A percentile compares a stretch with the other conserved stretches of the same genome.
These are phyloP conservation scores for Acropternis orthonyx DNA, from an alignment of 2,797 vertebrate genomes.

Conservation along the genomic window DNA sequence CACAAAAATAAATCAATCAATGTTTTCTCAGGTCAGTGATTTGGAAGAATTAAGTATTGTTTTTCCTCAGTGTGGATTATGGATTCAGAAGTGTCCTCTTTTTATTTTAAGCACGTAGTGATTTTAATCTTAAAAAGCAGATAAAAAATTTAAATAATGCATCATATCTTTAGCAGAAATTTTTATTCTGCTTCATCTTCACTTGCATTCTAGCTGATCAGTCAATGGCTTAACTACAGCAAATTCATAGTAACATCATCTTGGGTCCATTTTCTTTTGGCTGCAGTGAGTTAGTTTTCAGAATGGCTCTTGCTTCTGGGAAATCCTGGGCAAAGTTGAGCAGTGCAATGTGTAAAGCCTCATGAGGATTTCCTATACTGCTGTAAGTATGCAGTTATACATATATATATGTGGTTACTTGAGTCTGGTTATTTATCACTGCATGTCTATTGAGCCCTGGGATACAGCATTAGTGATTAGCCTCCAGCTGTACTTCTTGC, in stretches of 20 bases:
- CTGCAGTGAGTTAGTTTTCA: background rate
- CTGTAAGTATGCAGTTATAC: background rate
- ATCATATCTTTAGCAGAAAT: background rate
- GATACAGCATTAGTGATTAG: background rate
- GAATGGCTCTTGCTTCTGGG: background rate
- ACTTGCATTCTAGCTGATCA: background rate
- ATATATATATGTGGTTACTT: background rate
- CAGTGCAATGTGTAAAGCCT: background rate
- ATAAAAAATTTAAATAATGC: conserved; percentile 15
- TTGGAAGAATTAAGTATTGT: background rate
- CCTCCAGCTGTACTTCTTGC: background rate
- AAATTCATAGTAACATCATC: background rate
- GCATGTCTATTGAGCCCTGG: background rate
- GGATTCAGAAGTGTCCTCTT: background rate
- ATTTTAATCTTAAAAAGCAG: background rate
- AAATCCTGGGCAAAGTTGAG: background rate
- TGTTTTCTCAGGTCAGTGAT: background rate
- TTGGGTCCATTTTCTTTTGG: background rate
- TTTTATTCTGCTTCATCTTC: conserved; percentile 30
- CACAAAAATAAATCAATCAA: background rate
- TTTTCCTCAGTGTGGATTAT: background rate
- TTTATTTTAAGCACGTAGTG: background rate
- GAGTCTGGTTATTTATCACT: background rate
- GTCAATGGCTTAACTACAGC: background rate
- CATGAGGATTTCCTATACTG: background rate